Evolutionary conservation across 2,113 vertebrate species (phyloP).

Genomic region (Paramisgurnus dabryanus): DNA sequence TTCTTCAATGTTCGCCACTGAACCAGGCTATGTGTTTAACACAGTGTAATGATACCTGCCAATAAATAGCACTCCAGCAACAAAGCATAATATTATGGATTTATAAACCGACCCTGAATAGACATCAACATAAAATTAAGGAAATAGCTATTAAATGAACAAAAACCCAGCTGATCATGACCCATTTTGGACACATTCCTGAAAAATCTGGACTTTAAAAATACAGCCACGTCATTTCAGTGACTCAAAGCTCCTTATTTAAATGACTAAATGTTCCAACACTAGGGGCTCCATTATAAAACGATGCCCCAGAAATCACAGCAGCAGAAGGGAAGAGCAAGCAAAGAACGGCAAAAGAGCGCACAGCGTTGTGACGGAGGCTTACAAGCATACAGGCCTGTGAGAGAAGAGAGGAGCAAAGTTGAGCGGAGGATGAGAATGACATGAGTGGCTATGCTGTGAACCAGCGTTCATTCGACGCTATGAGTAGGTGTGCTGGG

Average conservation of each 20-base stretch:
- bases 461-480: conserved; percentile 72
- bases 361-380: conserved; percentile 4
- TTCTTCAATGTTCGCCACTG: neutral
- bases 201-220: conserved; percentile 22
- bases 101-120: conserved; percentile 1
- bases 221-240: conserved; percentile 20
- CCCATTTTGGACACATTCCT: conserved; percentile 31
- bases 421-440: neutral
- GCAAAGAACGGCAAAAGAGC: conserved; percentile 9
- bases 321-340: conserved; percentile 27
- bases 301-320: conserved; percentile 37
- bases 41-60: neutral
- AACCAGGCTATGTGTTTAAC: conserved; percentile 27
- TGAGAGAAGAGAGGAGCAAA: conserved; percentile 20
- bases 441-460: neutral
- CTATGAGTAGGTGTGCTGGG: conserved; percentile 91
- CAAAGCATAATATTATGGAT: neutral
- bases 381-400: conserved; percentile 32
- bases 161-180: conserved; percentile 22
- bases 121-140: neutral
- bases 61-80: neutral
- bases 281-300: conserved; percentile 20
- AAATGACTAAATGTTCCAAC: conserved; percentile 46
- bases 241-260: conserved; percentile 20
- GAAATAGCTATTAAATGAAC: conserved; percentile 16